Conservation (phyloP, 2,113 vertebrate genomes). For the Lophius piscatorius region DNA sequence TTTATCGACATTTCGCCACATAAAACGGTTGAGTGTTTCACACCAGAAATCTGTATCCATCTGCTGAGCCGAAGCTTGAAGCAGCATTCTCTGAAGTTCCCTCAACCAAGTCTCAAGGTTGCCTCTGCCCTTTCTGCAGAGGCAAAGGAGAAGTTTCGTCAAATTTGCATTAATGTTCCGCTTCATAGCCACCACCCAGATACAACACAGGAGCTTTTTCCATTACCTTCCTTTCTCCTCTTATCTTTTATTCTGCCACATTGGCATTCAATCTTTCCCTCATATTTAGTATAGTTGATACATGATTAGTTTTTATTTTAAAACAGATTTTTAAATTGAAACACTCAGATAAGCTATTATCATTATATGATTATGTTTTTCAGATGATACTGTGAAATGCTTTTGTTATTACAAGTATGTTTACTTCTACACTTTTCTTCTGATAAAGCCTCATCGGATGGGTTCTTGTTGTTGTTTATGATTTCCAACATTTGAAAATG, state of each 20-base stretch:
- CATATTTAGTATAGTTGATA: constrained; percentile 72
- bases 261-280: constrained; percentile 59
- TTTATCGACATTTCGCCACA: background rate
- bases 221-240: constrained; percentile 34
- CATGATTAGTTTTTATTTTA: constrained; percentile 78
- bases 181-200: constrained; percentile 60
- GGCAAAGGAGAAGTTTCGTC: constrained; percentile 47
- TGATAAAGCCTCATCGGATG: no score
- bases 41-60: constrained; percentile 66
- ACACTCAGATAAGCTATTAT: no score
- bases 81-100: constrained; percentile 61
- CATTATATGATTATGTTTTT: constrained; percentile 52
- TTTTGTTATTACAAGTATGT: constrained; percentile 47
- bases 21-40: constrained; percentile 55
- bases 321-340: constrained; percentile 72
- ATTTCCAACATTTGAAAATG: constrained; percentile 52
- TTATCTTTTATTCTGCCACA: constrained; percentile 62
- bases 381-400: constrained; percentile 32
- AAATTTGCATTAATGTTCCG: constrained; percentile 67
- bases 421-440: constrained; percentile 12
- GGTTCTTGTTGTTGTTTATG: constrained; percentile 34
- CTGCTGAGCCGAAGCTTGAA: constrained; percentile 54
- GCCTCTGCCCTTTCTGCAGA: constrained; percentile 48
- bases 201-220: constrained; percentile 63
- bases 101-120: constrained; percentile 65